Evolutionary conservation across 1,140 invertebrate genomes (phyloP).

Genomic region (Aphaenogaster ashmeadi): DNA sequence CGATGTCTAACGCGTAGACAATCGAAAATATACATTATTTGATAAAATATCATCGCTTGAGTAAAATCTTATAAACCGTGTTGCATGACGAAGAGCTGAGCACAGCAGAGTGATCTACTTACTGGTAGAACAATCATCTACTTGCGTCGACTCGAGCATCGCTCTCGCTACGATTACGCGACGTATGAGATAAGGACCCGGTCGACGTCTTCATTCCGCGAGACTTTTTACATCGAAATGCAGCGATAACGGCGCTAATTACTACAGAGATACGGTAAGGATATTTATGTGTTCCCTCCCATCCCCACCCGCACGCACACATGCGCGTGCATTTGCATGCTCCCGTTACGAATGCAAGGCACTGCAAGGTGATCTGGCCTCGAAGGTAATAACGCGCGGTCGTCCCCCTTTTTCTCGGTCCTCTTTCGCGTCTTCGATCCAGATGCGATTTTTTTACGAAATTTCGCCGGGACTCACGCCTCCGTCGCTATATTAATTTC

Average conservation of each 20-base stretch:
- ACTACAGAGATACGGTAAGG: conserved; percentile 40
- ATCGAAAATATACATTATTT: background rate
- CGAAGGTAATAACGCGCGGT: background rate
- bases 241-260: conserved; percentile 61
- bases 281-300: conserved; percentile 35
- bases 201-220: conserved; percentile 32
- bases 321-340: background rate
- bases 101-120: background rate
- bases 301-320: background rate
- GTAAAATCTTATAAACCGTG: background rate
- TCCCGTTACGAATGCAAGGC: background rate
- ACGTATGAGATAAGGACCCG: conserved; percentile 16
- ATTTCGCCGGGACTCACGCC: background rate
- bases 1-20: too few relatives aligned
- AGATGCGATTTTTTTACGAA: conserved; percentile 13
- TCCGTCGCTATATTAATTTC: conserved; percentile 39
- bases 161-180: conserved; percentile 14
- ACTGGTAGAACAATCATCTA: background rate
- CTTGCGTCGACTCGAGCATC: background rate
- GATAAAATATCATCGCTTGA: background rate
- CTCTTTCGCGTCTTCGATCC: background rate
- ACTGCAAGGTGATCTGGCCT: background rate
- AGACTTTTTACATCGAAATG: conserved; percentile 12
- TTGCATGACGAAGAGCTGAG: background rate
- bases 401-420: background rate